These are phyloP conservation scores for Tupaia chinensis DNA, from an alignment of 2,113 vertebrate species.

Conservation along the genomic window DNA sequence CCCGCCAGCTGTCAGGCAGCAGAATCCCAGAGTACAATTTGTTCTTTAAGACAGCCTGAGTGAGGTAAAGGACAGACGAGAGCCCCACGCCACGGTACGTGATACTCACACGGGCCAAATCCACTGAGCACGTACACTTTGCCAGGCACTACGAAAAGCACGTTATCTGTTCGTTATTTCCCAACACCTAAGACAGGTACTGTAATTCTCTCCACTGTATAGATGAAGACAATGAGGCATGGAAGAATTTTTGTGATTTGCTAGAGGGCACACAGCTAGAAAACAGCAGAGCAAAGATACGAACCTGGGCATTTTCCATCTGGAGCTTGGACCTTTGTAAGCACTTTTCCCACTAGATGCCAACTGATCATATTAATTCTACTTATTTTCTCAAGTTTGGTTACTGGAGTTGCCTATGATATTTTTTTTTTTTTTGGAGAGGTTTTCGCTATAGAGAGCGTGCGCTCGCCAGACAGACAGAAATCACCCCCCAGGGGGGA, in stretches of 20 bases:
- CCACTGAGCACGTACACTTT: not conserved
- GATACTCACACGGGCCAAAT: conserved; percentile 22
- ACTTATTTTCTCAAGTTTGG: conserved; percentile 35
- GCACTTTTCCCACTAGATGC: conserved; percentile 22
- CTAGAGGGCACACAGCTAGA: conserved; percentile 1
- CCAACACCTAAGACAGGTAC: conserved; percentile 4
- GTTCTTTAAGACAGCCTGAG: conserved; percentile 55
- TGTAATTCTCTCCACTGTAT: not conserved
- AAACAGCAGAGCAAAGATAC: conserved; percentile 10
- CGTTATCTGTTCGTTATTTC: conserved; percentile 43
- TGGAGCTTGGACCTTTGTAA: not conserved
- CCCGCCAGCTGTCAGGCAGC: conserved; percentile 16
- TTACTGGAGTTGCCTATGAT: conserved; percentile 42
- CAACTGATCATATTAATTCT: conserved; percentile 27
- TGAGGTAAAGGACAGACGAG: conserved; percentile 51
- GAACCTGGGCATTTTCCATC: not conserved
- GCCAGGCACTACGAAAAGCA: conserved; percentile 17
- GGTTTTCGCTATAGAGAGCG: no score
- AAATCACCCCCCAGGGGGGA: no score
- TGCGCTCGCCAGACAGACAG: no score
- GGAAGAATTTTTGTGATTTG: not conserved
- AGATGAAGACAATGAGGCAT: conserved; percentile 46
- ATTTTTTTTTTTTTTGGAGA: no score
- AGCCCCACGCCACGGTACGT: not conserved
- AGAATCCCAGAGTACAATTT: conserved; percentile 59